Evolutionary conservation across 2,888 invertebrate species (phyloP), one percentile per base, ranked within the genome.

Genomic region (Prosapia bicincta): DNA sequence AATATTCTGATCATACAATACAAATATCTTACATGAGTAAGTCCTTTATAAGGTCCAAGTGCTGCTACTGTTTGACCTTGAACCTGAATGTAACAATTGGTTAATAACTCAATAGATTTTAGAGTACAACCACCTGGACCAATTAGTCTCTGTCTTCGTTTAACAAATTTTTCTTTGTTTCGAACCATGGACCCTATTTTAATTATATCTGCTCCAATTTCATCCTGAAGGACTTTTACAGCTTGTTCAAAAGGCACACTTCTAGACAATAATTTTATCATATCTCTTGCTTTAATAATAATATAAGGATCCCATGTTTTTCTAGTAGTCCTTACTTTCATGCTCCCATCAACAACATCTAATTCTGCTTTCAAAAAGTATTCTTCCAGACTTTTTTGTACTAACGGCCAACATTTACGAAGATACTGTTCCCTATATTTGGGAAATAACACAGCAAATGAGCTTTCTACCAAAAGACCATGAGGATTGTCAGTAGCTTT

Each of bases 251-350:
- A 96, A 0, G 99, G 98, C 0, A 99, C 99, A 85, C 97, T 97
- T 80, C 99, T 88, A 0, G 98, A 95, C 82, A 99, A 86, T 1
- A 99, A 86, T 85, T 97, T 98, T 81, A 99, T 94, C 87, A 99
- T 89, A 85, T 99, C 99, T 78, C 99, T 89, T 0, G 98, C 97
- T 87, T 99, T 99, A 28, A 99, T 89, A 67, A 99, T 95, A 73
- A 98, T 94, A 81, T 94, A 99, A 0, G 99, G 99, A 87, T 99
- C 99, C 97, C 97, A 99, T 0, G 99, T 99, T 87, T 98, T 98
- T 73, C 94, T 88, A 0, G 98, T 98, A 0, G 99, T 99, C 84
- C 89, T 90, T 0, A 99, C 99, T 0, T 92, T 91, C 93, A 99
- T 94, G 82, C 96, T 97, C 66, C 99, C 91, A 87, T 98, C 98